Conservation (phyloP, 2,888 invertebrate genomes). For the Chirona hameri region DNA sequence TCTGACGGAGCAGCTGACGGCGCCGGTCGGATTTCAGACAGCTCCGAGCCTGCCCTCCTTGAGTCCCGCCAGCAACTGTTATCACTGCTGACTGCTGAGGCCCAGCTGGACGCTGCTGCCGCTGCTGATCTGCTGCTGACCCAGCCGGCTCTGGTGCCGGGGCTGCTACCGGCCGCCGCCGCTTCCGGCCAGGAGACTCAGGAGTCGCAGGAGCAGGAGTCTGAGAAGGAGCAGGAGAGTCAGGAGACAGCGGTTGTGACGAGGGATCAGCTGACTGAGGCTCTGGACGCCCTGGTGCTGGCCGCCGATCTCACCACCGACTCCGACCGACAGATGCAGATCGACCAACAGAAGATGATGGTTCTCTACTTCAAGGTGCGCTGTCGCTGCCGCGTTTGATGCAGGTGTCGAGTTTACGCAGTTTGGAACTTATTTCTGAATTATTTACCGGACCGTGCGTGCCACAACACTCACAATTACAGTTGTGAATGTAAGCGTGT, state of each 20-base stretch:
- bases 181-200: background rate
- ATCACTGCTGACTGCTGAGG: background rate
- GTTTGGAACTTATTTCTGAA: too few relatives aligned
- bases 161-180: background rate
- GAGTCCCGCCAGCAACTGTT: background rate
- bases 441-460: too few relatives aligned
- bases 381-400: background rate
- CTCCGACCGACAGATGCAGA: slow-evolving; percentile 42
- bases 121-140: background rate
- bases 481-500: too few relatives aligned
- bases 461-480: too few relatives aligned
- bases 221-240: background rate
- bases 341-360: slow-evolving; percentile 48
- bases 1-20: too few relatives aligned
- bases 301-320: background rate
- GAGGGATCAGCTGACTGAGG: slow-evolving; percentile 25
- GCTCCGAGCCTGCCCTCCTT: background rate
- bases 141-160: background rate
- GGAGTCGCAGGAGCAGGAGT: background rate
- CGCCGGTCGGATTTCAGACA: too few relatives aligned
- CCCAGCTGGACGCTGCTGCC: background rate
- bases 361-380: slow-evolving; percentile 66
- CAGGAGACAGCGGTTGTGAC: background rate
- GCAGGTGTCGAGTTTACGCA: background rate
- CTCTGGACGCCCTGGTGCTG: slow-evolving; percentile 33